phyloP scores from a whole-genome alignment of 2,113 vertebrate species.

The Actinemys pallida region DNA sequence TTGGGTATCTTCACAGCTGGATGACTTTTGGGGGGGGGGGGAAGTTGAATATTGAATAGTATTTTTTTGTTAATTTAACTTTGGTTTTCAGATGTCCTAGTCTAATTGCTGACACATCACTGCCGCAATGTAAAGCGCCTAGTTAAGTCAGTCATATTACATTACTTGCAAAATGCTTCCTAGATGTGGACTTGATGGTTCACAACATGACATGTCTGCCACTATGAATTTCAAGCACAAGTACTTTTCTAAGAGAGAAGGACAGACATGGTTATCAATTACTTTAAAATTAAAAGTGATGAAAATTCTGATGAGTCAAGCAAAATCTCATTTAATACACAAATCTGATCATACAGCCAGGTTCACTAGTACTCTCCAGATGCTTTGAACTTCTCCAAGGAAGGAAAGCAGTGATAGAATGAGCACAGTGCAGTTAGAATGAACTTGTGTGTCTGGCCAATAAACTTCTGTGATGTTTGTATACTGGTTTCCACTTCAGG shows the following conservation, averaged over 20 bases:
- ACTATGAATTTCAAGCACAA: conserved; percentile 16
- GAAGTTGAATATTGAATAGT: background rate
- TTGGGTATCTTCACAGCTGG: rapidly evolving
- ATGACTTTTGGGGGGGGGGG: background rate
- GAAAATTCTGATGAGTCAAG: background rate
- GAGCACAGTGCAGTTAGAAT: background rate
- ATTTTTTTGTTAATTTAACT: background rate
- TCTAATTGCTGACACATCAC: background rate
- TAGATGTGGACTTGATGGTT: background rate
- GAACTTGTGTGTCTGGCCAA: background rate
- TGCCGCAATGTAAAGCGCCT: background rate
- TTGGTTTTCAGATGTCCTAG: background rate
- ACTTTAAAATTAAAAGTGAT: background rate
- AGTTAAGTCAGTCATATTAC: background rate
- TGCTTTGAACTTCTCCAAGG: background rate
- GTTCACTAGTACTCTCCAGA: background rate
- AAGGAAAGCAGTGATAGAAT: background rate
- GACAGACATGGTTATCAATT: background rate
- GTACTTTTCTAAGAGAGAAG: background rate
- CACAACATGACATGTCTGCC: background rate
- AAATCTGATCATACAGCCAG: background rate
- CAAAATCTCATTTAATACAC: background rate
- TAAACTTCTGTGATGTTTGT: background rate
- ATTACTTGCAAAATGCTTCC: background rate
- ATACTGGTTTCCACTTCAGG: background rate